Evolutionary conservation across 2,888 invertebrate genomes (phyloP), one percentile per base, ranked within the genome.

Genomic region (Odontomyia ornata): DNA sequence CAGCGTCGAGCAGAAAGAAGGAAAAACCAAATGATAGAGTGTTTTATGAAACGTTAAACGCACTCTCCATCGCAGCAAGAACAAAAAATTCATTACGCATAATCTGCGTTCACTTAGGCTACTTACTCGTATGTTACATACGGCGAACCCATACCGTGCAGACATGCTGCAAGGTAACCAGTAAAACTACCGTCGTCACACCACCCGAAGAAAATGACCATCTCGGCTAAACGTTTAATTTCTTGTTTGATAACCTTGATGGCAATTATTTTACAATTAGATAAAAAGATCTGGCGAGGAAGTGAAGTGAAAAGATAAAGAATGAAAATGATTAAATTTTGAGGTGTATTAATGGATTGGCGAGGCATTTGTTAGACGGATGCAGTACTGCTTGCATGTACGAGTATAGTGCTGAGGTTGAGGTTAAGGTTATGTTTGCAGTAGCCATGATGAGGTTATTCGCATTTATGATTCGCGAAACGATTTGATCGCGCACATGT

Each of bases 211-310:
- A 60, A 21, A 25, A 25, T 60, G 60, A 25, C 5, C 60, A 25
- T 25, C 11, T 21, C 60, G 18, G 15, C n/a, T 25, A 1, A 25
- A 25, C 60, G 15, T 25, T 15, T 64, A 56, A 9, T 56, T 73
- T 73, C 23, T 36, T 72, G 57, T 57, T 57, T 57, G 73, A 57
- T 73, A 73, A 73, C 73, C 73, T 73, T 73, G 57, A 57, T 21
- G 60, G 73, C 60, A 73, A 73, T 73, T 73, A 73, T 73, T 73
- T 73, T 73, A 73, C 73, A 73, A 73, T 73, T 73, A 73, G 73
- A 73, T 73, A 73, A 57, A 73, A 73, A 72, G 56, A 72, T 30
- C 72, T 72, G 52, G 47, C 57, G 72, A 72, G 72, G 72, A 72
- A 72, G 72, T 72, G 72, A 72, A 72, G 72, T 72, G 52, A 56